phyloP scores from a whole-genome alignment of 1,140 invertebrate genomes.

The Zaprionus kolodkinae region DNA sequence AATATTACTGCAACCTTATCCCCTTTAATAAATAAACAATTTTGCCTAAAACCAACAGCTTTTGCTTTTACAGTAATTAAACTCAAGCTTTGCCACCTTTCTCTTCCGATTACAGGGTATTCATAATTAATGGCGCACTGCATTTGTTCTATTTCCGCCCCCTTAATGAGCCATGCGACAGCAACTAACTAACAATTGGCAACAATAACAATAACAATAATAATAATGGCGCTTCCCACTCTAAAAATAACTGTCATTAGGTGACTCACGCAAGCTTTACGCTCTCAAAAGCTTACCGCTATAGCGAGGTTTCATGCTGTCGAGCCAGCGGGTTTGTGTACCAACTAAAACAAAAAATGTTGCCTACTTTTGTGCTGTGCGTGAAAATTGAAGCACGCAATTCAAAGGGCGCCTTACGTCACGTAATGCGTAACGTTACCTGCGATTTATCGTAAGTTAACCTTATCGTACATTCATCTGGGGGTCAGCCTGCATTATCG shows the following conservation, averaged over 20 bases:
- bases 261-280: slow-evolving; percentile 20
- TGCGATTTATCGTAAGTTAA: background rate
- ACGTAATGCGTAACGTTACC: slow-evolving; percentile 1
- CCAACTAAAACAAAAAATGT: slow-evolving; percentile 7
- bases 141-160: slow-evolving; percentile 50
- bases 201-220: slow-evolving; percentile 12
- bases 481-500: slow-evolving; percentile 4
- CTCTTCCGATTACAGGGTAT: slow-evolving; percentile 1
- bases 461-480: slow-evolving; percentile 2
- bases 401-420: slow-evolving; percentile 18
- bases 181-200: background rate
- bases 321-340: slow-evolving; percentile 16
- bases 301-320: slow-evolving; percentile 4
- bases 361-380: slow-evolving; percentile 27
- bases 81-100: too few species aligned
- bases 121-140: background rate
- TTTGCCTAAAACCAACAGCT: background rate
- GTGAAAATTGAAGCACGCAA: slow-evolving; percentile 9
- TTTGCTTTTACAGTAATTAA: too few species aligned
- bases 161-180: slow-evolving; percentile 19
- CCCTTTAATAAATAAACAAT: background rate
- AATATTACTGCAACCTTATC: too few species aligned
- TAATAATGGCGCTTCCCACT: background rate
- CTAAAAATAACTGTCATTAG: slow-evolving; percentile 28
- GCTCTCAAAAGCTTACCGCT: slow-evolving; percentile 12